A percentile compares a stretch with the other conserved stretches of the same genome.
Evolutionary conservation across 2,113 vertebrate species (phyloP).

Genomic region (Dissostichus mawsoni): DNA sequence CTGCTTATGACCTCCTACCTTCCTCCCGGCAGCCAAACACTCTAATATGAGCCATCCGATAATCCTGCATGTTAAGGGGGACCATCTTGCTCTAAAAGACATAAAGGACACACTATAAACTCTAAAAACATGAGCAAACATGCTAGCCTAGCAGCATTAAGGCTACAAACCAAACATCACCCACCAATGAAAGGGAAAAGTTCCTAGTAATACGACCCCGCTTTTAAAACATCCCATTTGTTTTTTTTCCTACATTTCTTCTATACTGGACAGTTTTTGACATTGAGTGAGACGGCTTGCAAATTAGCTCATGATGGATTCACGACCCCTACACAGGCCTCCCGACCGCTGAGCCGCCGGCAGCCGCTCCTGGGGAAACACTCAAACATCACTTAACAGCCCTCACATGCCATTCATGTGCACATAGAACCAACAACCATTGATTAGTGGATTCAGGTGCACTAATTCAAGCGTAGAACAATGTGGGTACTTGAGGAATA

Average conservation of each 20-base stretch:
- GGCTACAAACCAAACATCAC: background rate
- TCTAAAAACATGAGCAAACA: background rate
- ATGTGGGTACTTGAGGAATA: conserved; percentile 70
- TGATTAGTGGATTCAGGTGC: conserved; percentile 79
- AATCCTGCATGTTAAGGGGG: background rate
- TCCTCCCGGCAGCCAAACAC: background rate
- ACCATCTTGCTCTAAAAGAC: background rate
- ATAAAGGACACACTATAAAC: background rate
- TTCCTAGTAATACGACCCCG: background rate
- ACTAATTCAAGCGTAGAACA: conserved; percentile 77
- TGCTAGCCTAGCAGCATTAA: background rate
- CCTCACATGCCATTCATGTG: conserved; percentile 59
- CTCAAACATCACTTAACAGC: conserved; percentile 70
- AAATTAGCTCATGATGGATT: conserved; percentile 33
- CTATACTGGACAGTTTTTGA: background rate
- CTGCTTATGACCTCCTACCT: background rate
- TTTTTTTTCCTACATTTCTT: background rate
- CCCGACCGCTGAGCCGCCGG: conserved; percentile 14
- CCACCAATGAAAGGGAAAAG: background rate
- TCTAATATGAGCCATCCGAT: background rate
- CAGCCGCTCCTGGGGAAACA: conserved; percentile 41
- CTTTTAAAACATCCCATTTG: background rate
- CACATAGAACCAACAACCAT: conserved; percentile 57
- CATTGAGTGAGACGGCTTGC: conserved; percentile 3
- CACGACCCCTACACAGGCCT: conserved; percentile 9